Evolutionary conservation across 1,140 invertebrate genomes (phyloP).

Genomic region (Meteorus sp.): DNA sequence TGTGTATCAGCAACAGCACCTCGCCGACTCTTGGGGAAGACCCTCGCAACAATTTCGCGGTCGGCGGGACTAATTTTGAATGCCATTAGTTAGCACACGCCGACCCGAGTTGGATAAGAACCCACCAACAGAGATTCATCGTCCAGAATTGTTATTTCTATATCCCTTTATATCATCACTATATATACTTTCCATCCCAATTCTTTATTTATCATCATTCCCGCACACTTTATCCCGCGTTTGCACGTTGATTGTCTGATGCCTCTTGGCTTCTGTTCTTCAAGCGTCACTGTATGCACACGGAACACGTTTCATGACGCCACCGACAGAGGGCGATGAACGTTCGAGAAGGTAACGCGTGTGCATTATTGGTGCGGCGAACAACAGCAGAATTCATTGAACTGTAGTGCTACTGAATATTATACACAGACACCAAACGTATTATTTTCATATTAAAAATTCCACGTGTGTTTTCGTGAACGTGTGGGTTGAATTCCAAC

Average conservation of each 20-base stretch:
- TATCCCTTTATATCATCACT: slow-evolving; percentile 5
- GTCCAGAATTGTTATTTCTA: slow-evolving; percentile 20
- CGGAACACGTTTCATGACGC: too few species aligned
- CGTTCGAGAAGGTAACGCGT: too few species aligned
- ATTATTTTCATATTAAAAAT: not conserved
- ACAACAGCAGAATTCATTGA: slow-evolving; percentile 1
- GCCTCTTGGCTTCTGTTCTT: too few species aligned
- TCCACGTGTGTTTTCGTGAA: not conserved
- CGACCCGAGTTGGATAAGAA: slow-evolving; percentile 7
- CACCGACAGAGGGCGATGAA: too few species aligned
- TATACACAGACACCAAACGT: not conserved
- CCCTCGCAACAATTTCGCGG: slow-evolving; percentile 24
- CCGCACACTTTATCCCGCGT: not conserved
- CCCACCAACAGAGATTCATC: not conserved
- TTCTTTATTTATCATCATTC: not conserved
- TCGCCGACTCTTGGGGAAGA: slow-evolving; percentile 12
- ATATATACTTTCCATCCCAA: not conserved
- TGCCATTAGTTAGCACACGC: slow-evolving; percentile 31
- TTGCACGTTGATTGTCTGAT: not conserved
- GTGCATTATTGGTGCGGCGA: too few species aligned
- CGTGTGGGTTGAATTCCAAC: not conserved
- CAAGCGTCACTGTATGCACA: too few species aligned
- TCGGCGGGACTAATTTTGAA: slow-evolving; percentile 31
- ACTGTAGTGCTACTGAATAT: not conserved
- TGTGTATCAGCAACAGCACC: too few species aligned